Base-by-base conservation (phyloP, 2,797 vertebrate species). In the Buceros bicornis region DNA sequence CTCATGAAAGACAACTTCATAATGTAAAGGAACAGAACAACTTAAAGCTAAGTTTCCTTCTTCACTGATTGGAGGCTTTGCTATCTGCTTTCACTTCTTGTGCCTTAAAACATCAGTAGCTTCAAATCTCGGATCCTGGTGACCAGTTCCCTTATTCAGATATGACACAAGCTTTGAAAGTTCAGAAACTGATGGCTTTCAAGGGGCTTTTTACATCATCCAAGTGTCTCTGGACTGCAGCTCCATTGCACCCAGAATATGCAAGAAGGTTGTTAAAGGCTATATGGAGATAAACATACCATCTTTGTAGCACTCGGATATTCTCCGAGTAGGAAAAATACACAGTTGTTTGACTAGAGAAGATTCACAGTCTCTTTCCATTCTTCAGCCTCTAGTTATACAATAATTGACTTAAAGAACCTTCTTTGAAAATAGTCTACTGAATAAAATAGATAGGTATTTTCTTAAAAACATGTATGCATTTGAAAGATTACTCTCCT, bases 151-250 rank as follows among this genome's bases (percentile, higher is more conserved):
- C 10, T 73, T 64, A 56, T 35, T 80, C 42, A 85, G 31, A n/a
- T 2, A 8, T 19, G 18, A 54, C 26, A 87, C 1, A 20, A 25
- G 22, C 10, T 51, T 19, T 13, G 28, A 21, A 77, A n/a, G 35
- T 57, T 87, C 25, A 80, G 71, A 78, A 73, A 71, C 22, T 26
- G 24, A 87, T 35, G 31, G 21, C 16, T 89, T 85, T 82, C 40
- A 42, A 70, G 13, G 16, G 21, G 21, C 11, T 31, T 16, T 73
- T 91, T 43, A 25, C 35, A 58, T 22, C 45, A 64, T 2, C 22
- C 40, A 58, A 13, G 28, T 3, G 0, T 45, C 16, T 57, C 40
- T 0, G 0, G 16, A 28, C 6, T 72, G 47, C 40, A 73, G 13
- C 13, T 62, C 62, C 50, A 17, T 2, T 33, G 10, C 10, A 45